A percentile compares a stretch with the other conserved stretches of the same genome.
phyloP scores from a whole-genome alignment of 1,140 invertebrate genomes.

The Drosophila willistoni region DNA sequence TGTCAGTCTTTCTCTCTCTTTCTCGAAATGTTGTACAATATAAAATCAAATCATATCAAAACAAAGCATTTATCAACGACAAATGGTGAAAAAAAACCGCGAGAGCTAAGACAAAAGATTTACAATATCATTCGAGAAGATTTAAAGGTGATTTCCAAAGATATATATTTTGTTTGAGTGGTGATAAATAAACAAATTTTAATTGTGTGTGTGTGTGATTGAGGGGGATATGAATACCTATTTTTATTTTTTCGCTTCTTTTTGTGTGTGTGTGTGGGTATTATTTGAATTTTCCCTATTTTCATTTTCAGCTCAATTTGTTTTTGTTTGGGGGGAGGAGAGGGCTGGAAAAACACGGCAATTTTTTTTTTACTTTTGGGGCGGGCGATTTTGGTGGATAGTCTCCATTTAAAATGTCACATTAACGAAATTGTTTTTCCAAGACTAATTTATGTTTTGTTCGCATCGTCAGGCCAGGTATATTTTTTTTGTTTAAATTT shows the following conservation, averaged over 20 bases:
- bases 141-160: constrained; percentile 81
- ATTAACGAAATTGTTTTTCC: constrained; percentile 75
- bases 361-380: constrained; percentile 1
- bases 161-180: constrained; percentile 80
- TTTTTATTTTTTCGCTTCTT: constrained; percentile 49
- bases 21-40: constrained; percentile 47
- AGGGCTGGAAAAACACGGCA: constrained; percentile 24
- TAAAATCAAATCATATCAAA: constrained; percentile 78
- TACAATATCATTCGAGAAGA: constrained; percentile 81
- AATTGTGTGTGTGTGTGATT: constrained; percentile 7
- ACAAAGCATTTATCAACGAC: constrained; percentile 76
- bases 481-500: constrained; percentile 44
- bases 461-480: constrained; percentile 65
- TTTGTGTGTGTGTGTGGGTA: neutral
- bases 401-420: constrained; percentile 75
- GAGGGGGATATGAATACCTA: constrained; percentile 26
- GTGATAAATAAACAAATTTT: constrained; percentile 81
- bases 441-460: constrained; percentile 59
- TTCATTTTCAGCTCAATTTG: constrained; percentile 64
- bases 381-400: constrained; percentile 6
- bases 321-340: constrained; percentile 8
- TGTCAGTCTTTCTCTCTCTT: constrained; percentile 32
- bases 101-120: constrained; percentile 77
- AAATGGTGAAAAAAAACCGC: constrained; percentile 49
- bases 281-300: constrained; percentile 15